Percentiles rank a stretch among this genome's conserved stretches.
Evolutionary conservation across 37 sponge, comb jelly and placozoan species (phyloP).

Genomic region (Theonella swinhoei): DNA sequence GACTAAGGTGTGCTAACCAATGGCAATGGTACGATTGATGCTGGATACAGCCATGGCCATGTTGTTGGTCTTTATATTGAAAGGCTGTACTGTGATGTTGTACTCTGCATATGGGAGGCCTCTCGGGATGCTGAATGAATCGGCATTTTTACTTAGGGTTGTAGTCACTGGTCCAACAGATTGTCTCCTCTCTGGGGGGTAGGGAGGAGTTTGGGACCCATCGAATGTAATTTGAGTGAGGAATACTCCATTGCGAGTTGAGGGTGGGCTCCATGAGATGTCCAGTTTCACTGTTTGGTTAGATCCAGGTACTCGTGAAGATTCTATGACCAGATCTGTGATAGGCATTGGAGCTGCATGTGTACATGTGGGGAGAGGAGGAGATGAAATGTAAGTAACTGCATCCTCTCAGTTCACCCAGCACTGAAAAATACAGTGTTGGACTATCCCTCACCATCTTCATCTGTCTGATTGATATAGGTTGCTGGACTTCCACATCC

Average conservation of each 20-base stretch:
- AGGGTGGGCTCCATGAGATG: constrained; percentile 30
- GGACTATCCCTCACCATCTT: constrained; percentile 29
- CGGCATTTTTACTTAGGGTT: neutral
- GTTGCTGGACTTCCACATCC: constrained; percentile 9
- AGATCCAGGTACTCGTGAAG: neutral
- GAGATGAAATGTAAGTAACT: no score
- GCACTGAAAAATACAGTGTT: no score
- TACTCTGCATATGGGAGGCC: constrained; percentile 41
- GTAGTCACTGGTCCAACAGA: neutral
- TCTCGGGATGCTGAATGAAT: neutral
- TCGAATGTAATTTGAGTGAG: constrained; percentile 1
- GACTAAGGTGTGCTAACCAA: constrained; percentile 19
- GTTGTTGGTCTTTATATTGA: constrained; percentile 9
- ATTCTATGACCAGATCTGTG: neutral
- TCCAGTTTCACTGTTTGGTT: neutral
- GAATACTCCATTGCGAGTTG: constrained; percentile 37
- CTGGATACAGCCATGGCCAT: neutral
- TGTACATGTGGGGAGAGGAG: neutral
- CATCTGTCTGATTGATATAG: neutral
- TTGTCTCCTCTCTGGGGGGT: neutral
- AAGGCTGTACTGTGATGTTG: constrained; percentile 20
- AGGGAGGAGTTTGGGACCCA: constrained; percentile 9
- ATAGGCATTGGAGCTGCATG: constrained; percentile 30
- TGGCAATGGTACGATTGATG: constrained; percentile 1
- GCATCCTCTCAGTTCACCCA: no score